A percentile compares a stretch with the other conserved stretches of the same genome.
phyloP scores from a whole-genome alignment of 2,888 invertebrate species.

The Galeopsomyia nigrocyanea region DNA sequence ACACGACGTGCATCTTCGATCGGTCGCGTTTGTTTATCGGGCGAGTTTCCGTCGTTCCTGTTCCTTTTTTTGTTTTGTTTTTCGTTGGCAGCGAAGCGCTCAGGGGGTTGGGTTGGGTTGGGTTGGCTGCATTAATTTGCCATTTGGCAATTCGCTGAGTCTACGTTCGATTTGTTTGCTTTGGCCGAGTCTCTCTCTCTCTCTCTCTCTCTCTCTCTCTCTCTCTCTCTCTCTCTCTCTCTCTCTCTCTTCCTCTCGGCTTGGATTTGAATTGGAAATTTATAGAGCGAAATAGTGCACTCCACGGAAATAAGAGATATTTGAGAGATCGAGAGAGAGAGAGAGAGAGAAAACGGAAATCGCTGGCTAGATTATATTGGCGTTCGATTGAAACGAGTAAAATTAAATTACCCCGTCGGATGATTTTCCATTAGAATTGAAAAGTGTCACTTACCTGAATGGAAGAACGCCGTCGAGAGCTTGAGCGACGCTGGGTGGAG shows the following conservation, averaged over 20 bases:
- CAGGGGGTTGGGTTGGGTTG: neutral
- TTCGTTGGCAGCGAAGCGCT: neutral
- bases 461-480: constrained; percentile 90
- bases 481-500: constrained; percentile 89
- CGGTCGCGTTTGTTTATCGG: constrained; percentile 37
- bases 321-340: too few species aligned
- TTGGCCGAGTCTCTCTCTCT: too few species aligned
- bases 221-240: too few species aligned
- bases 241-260: too few species aligned
- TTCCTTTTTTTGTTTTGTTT: neutral
- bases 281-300: too few species aligned
- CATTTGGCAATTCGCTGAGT: neutral
- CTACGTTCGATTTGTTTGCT: too few species aligned
- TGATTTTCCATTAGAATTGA: too few species aligned
- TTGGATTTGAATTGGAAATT: too few species aligned
- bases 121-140: constrained; percentile 18
- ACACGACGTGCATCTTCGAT: constrained; percentile 18
- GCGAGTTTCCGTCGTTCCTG: constrained; percentile 13
- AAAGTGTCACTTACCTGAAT: constrained; percentile 76
- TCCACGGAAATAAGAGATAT: too few species aligned
- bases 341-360: too few species aligned
- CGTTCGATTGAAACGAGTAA: neutral
- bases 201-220: too few species aligned
- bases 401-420: constrained; percentile 41
- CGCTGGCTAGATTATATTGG: too few species aligned